Evolutionary conservation across 2,797 vertebrate genomes (phyloP).

Genomic region (Eutrigla gurnardus): DNA sequence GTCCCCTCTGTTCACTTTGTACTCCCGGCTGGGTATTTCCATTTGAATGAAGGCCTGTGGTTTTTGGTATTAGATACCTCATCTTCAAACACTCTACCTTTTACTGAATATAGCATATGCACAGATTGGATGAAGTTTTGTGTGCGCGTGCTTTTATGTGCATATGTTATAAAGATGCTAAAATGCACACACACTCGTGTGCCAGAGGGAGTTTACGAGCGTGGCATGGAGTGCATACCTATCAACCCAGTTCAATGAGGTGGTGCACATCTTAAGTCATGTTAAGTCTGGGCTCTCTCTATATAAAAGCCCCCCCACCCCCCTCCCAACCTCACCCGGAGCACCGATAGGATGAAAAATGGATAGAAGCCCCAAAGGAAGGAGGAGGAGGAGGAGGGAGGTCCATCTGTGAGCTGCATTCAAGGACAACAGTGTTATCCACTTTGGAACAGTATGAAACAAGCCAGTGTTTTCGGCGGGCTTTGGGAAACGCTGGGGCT

Average conservation of each 20-base stretch:
- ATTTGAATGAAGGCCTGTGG: slow-evolving; percentile 64
- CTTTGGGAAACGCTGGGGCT: slow-evolving; percentile 59
- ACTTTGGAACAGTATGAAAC: slow-evolving; percentile 82
- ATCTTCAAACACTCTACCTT: slow-evolving; percentile 33
- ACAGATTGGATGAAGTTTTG: slow-evolving; percentile 13
- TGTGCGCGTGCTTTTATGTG: not conserved
- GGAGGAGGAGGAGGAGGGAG: slow-evolving; percentile 38
- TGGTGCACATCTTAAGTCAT: slow-evolving; percentile 41
- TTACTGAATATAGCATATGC: not conserved
- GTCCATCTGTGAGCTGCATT: slow-evolving; percentile 81
- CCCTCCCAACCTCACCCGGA: slow-evolving; percentile 66
- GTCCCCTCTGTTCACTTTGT: slow-evolving; percentile 67
- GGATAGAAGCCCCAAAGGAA: slow-evolving; percentile 72
- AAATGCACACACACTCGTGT: slow-evolving; percentile 15
- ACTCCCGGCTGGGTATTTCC: slow-evolving; percentile 70
- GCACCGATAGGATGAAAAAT: slow-evolving; percentile 78
- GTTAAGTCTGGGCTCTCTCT: slow-evolving; percentile 47
- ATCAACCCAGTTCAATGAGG: slow-evolving; percentile 28
- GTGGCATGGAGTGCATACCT: not conserved
- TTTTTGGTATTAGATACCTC: slow-evolving; percentile 32
- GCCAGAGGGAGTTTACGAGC: slow-evolving; percentile 23
- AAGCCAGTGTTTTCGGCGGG: slow-evolving; percentile 76
- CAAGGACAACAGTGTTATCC: slow-evolving; percentile 83
- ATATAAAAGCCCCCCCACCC: slow-evolving; percentile 39
- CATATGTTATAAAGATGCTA: slow-evolving; percentile 15